These are phyloP conservation scores for Boloria selene DNA, from an alignment of 2,888 invertebrate genomes.

Conservation along the genomic window DNA sequence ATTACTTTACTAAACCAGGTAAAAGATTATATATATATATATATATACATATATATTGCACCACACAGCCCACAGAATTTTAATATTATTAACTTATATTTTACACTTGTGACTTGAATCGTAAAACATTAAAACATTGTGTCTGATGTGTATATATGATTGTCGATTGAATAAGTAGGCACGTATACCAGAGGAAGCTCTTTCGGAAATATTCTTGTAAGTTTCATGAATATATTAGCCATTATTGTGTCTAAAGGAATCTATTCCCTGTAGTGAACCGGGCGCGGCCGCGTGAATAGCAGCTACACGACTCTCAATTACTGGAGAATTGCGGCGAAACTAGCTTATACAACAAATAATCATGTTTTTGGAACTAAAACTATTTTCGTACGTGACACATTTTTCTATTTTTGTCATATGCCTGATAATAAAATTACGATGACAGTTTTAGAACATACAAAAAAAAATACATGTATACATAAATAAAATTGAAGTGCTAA, in stretches of 20 bases:
- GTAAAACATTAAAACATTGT: no score
- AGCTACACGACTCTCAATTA: constrained; percentile 51
- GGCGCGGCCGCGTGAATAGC: constrained; percentile 45
- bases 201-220: constrained; percentile 76
- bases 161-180: neutral
- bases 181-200: constrained; percentile 64
- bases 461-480: no score
- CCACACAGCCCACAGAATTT: no score
- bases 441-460: no score
- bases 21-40: no score
- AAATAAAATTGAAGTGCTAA: no score
- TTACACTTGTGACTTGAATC: no score
- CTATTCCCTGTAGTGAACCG: constrained; percentile 67
- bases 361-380: neutral
- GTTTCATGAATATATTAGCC: constrained; percentile 83
- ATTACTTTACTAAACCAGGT: no score
- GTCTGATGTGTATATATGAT: no score
- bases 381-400: neutral
- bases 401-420: neutral
- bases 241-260: constrained; percentile 81
- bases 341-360: constrained; percentile 19
- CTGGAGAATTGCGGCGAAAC: constrained; percentile 45
- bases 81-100: no score
- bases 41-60: no score
- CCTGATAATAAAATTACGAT: no score